A percentile compares a stretch with the other conserved stretches of the same genome.
Evolutionary conservation across 2,888 invertebrate species (phyloP).

Genomic region (Trachelus troglodyta): DNA sequence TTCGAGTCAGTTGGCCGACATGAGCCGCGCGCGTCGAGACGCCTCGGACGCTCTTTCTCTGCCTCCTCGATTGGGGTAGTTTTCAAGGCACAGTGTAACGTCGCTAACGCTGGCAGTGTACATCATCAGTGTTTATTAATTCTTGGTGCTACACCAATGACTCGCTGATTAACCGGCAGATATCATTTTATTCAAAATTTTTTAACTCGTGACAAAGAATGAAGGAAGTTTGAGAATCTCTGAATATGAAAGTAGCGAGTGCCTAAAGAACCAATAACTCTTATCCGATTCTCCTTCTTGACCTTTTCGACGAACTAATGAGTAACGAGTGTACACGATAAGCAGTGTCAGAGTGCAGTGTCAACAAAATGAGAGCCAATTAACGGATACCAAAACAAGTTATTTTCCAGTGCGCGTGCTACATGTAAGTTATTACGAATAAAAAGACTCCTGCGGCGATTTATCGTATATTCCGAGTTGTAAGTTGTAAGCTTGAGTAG

Average conservation of each 20-base stretch:
- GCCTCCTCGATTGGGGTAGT: not conserved
- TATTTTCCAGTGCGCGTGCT: not conserved
- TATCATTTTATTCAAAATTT: not conserved
- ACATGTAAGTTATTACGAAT: not conserved
- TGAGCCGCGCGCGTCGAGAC: slow-evolving; percentile 53
- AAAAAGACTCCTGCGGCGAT: not conserved
- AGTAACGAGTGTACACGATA: slow-evolving; percentile 12
- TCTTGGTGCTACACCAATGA: not conserved
- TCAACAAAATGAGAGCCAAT: slow-evolving; percentile 37
- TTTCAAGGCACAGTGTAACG: not conserved
- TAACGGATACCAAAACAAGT: slow-evolving; percentile 32
- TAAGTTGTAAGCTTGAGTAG: not conserved
- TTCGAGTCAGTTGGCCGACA: slow-evolving; percentile 57
- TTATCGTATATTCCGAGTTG: not conserved
- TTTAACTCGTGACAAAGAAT: not conserved
- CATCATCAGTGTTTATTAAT: not conserved
- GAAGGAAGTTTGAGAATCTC: not conserved
- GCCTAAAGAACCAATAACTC: not conserved
- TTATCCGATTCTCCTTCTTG: not conserved
- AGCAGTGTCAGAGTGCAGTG: slow-evolving; percentile 43
- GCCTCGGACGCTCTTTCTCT: slow-evolving; percentile 6
- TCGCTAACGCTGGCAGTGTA: not conserved
- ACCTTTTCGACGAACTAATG: not conserved
- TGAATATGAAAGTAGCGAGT: not conserved
- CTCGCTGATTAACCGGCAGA: not conserved